Conservation (phyloP, 2,113 vertebrate genomes). For the Rhipidura dahli region DNA sequence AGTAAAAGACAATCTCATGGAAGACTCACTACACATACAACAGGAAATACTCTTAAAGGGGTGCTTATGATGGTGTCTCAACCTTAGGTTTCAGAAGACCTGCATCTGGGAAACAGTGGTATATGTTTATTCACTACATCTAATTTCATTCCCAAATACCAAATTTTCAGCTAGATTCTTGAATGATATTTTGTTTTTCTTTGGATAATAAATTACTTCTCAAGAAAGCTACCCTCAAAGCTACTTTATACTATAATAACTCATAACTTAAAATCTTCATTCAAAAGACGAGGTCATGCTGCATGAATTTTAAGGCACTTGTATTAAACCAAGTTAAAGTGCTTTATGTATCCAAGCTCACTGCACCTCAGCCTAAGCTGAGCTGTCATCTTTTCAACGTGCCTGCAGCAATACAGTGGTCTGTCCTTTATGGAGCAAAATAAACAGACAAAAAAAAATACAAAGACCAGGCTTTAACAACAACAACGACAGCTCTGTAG, state of each 20-base stretch:
- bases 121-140: background rate
- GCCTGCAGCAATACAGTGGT: background rate
- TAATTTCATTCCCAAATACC: background rate
- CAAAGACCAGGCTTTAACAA: background rate
- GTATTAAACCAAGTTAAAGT: background rate
- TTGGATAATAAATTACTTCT: background rate
- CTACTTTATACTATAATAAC: background rate
- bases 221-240: background rate
- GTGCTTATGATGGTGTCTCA: background rate
- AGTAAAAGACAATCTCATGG: background rate
- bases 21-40: background rate
- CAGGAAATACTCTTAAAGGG: background rate
- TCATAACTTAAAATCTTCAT: background rate
- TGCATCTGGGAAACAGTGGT: background rate
- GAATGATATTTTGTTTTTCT: background rate
- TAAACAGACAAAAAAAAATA: background rate
- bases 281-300: background rate
- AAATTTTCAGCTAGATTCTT: background rate
- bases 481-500: background rate
- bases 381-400: background rate
- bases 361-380: background rate
- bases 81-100: background rate
- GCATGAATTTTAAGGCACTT: background rate
- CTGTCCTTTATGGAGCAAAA: background rate
- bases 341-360: background rate